phyloP scores from a whole-genome alignment of 2,113 vertebrate genomes.

The Tinamus guttatus region DNA sequence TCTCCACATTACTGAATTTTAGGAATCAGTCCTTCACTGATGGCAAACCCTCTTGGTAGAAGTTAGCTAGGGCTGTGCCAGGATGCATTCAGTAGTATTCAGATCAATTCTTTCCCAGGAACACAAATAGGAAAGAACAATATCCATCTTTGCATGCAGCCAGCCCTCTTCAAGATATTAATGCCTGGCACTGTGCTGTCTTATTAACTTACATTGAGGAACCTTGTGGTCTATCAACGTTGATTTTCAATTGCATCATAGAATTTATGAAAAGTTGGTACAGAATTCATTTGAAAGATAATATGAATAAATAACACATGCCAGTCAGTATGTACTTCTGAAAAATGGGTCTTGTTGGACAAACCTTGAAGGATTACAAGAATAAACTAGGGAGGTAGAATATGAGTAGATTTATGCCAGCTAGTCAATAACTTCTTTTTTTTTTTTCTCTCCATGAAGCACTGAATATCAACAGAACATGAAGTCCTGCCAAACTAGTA shows the following conservation, averaged over 20 bases:
- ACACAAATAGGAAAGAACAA: background rate
- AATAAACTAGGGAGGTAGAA: background rate
- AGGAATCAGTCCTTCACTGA: background rate
- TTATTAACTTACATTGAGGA: background rate
- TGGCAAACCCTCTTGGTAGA: background rate
- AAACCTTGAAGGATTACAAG: background rate
- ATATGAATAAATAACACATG: background rate
- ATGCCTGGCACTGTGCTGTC: too few relatives aligned
- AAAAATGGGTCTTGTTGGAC: background rate
- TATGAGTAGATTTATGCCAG: background rate
- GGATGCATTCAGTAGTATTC: background rate
- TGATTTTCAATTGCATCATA: background rate
- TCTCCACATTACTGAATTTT: background rate
- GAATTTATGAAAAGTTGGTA: background rate
- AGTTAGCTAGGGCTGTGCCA: background rate
- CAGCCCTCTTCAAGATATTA: background rate
- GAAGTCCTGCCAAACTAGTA: background rate
- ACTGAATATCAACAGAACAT: background rate
- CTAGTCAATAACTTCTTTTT: background rate
- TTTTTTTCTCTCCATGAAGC: background rate
- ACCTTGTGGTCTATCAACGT: background rate
- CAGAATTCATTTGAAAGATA: background rate
- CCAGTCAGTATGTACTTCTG: background rate
- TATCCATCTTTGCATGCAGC: background rate
- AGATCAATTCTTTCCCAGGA: background rate